Base-by-base conservation (phyloP, 2,113 vertebrate genomes). In the Petromus typicus region DNA sequence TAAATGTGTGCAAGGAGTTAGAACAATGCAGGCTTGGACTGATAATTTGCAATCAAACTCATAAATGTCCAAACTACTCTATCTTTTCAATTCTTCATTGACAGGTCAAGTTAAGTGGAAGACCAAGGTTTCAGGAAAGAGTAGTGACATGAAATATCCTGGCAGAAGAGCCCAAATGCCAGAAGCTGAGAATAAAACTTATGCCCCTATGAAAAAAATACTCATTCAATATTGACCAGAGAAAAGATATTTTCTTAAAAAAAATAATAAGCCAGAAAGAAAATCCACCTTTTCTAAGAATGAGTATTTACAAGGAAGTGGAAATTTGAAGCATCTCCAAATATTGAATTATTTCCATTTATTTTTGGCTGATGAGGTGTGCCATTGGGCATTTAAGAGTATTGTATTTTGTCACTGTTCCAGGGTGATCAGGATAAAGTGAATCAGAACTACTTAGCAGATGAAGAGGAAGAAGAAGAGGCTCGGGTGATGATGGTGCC, bases 361-460 rank as follows among this genome's bases (percentile, higher is more conserved):
- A 97, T 98, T 98, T 98, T 97, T 97, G 97, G 95, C 97, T 97
- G 95, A 97, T 98, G 97, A 97, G 96, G 96, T 89, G 89, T 88
- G 93, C 94, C 96, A 82, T 17, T 1, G 80, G 81, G 78, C 67
- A 82, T 78, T 84, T 92, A 83, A 95, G 91, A 83, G 97, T 94
- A 88, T 83, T 98, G 95, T 98, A 91, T 97, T 98, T 94, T 98
- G 96, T 98, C 95, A 97, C 98, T 99, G 76, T 99, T 99, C 97
- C 98, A 99, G 98, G 98, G 98, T 94, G 98, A 98, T 94, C 98
- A 99, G 97, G 98, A 98, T 98, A 99, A 99, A 97, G 99, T 98
- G 98, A 99, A 98, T 97, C 98, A 99, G 96, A 98, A 98, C 96
- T 98, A 99, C 96, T 97, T 98, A 43, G 98, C 99, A 96, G 99